Base-by-base conservation (phyloP, 2,888 invertebrate species). In the Sphaerolaimus hirsutus region DNA sequence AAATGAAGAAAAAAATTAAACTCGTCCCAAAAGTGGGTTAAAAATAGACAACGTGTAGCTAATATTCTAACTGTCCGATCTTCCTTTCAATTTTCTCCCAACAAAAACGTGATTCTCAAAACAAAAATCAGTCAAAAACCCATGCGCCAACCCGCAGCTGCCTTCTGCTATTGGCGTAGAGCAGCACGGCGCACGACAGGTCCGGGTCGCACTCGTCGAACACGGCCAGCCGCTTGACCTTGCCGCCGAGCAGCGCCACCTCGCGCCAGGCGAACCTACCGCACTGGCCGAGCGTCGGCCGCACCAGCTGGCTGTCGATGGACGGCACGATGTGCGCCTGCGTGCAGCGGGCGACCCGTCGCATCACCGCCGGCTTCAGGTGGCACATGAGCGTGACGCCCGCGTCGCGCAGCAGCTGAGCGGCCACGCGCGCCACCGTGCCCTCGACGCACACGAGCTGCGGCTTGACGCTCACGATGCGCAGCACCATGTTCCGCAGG, bases 181-280 rank as follows among this genome's bases (percentile, higher is more conserved):
- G 66, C 2, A 87, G 65, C 40, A 91, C 77, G 21, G 87, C 82
- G 53, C 82, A 81, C 1, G 83, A 86, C 1, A 84, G 70, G 56
- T 80, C 76, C 58, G 77, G 75, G 0, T 79, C 77, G 54, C 87
- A 79, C 65, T 89, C 89, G 65, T 89, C 89, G 55, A 91, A 77
- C 54, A 81, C 79, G 81, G 93, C 82, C 27, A 93, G 66, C 0
- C 83, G 83, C 69, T 93, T 93, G 14, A 50, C 35, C 2, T 53
- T 55, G 23, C 63, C 61, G 37, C 65, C 65, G 56, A 51, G 43
- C 19, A 54, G 46, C 14, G 27, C 32, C n/a, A 56, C 46, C 19
- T 45, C 45, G 17, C 52, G 48, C 36, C 60, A 57, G 7, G 49
- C 45, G 47, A 61, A 61, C 17, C 49, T 47, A 19, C 58, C 54